Conservation (phyloP, 2,888 invertebrate genomes). For the Phyto melanocephala region DNA sequence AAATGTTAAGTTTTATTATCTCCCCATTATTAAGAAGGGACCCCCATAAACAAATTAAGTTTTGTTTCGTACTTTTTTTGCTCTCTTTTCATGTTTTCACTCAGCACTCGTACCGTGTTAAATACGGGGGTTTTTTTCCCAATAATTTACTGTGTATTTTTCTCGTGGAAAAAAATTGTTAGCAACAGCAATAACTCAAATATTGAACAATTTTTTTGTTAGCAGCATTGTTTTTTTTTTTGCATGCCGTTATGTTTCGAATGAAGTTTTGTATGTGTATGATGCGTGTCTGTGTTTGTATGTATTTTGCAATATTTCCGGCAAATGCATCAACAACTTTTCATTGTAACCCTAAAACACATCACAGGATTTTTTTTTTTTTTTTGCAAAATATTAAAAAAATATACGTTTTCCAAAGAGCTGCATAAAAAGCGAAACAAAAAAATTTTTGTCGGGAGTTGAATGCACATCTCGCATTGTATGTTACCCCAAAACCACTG, state of each 20-base stretch:
- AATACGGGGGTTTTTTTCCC: background rate
- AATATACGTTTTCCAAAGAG: no score
- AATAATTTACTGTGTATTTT: background rate
- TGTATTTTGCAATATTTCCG: slow-evolving; percentile 46
- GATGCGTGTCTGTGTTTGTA: background rate
- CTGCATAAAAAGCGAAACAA: background rate
- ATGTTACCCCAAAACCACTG: background rate
- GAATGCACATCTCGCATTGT: background rate
- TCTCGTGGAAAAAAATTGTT: background rate
- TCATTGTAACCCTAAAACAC: slow-evolving; percentile 18
- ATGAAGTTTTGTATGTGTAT: background rate
- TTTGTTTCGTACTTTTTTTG: background rate
- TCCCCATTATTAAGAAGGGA: background rate
- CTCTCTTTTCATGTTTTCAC: background rate
- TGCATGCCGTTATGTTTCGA: background rate
- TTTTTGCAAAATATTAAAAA: background rate
- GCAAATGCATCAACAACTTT: slow-evolving; percentile 46
- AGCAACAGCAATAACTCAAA: slow-evolving; percentile 1
- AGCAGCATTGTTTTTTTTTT: background rate
- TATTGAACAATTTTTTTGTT: background rate
- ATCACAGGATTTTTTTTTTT: background rate
- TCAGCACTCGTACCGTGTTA: background rate
- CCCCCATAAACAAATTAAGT: background rate
- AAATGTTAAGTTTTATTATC: background rate
- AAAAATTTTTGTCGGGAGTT: background rate